Conservation (phyloP, 1,140 invertebrate species). For the Papilio polytes region DNA sequence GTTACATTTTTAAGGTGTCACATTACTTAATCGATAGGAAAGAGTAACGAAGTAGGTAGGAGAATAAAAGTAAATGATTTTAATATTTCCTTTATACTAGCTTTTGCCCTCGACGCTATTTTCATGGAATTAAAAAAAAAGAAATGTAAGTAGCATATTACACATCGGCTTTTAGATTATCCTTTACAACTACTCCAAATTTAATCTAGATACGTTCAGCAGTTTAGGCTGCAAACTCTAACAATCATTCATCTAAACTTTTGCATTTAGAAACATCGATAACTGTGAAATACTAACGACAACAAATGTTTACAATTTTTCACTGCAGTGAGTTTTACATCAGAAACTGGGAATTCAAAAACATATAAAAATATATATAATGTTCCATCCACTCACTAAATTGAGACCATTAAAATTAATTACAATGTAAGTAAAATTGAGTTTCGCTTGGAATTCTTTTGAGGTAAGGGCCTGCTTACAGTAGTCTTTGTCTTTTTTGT, state of each 20-base stretch:
- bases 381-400: background rate
- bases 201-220: too few species aligned
- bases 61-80: background rate
- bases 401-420: background rate
- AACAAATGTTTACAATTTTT: background rate
- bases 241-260: too few species aligned
- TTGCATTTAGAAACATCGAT: too few species aligned
- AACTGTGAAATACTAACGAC: background rate
- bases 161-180: too few species aligned
- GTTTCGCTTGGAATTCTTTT: slow-evolving; percentile 8
- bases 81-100: background rate
- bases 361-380: background rate
- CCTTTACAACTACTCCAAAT: too few species aligned
- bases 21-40: background rate
- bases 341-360: background rate
- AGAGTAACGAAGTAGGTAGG: background rate
- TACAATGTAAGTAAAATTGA: background rate
- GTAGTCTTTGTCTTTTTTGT: slow-evolving; percentile 5
- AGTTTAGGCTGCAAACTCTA: too few species aligned
- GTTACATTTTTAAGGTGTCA: background rate
- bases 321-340: background rate
- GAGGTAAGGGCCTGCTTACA: background rate
- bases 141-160: too few species aligned
- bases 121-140: too few species aligned
- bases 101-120: too few species aligned